These are phyloP conservation scores for Drosophila ambigua DNA, from an alignment of 1,140 invertebrate genomes.

Conservation along the genomic window DNA sequence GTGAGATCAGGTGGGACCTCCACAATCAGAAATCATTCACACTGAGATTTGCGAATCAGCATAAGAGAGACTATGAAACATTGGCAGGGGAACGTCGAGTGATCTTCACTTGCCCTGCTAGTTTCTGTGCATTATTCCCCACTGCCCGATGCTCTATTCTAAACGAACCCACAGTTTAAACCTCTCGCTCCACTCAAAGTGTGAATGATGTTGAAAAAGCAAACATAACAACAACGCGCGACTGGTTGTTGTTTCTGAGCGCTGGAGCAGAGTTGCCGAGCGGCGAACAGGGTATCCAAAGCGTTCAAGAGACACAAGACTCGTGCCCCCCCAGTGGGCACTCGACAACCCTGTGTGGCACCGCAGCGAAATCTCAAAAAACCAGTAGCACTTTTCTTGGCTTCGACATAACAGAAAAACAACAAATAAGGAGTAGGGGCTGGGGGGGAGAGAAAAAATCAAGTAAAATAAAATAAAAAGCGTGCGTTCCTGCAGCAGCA, in stretches of 20 bases:
- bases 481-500: constrained; percentile 1
- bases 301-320: no score
- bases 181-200: constrained; percentile 16
- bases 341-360: constrained; percentile 46
- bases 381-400: constrained; percentile 80
- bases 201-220: constrained; percentile 69
- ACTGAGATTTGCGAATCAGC: no score
- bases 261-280: constrained; percentile 18
- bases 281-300: constrained; percentile 38
- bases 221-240: constrained; percentile 41
- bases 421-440: no score
- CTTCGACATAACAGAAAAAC: constrained; percentile 58
- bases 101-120: no score
- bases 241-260: constrained; percentile 17
- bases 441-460: no score
- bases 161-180: constrained; percentile 3
- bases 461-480: constrained; percentile 17
- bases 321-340: no score
- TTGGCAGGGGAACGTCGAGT: neutral
- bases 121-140: neutral
- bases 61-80: neutral
- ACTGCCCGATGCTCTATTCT: neutral
- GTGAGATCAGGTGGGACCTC: constrained; percentile 42
- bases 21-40: constrained; percentile 61
- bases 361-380: constrained; percentile 66